Base-by-base conservation (phyloP, 2,113 vertebrate genomes). In the Psammodynastes pulverulentus region DNA sequence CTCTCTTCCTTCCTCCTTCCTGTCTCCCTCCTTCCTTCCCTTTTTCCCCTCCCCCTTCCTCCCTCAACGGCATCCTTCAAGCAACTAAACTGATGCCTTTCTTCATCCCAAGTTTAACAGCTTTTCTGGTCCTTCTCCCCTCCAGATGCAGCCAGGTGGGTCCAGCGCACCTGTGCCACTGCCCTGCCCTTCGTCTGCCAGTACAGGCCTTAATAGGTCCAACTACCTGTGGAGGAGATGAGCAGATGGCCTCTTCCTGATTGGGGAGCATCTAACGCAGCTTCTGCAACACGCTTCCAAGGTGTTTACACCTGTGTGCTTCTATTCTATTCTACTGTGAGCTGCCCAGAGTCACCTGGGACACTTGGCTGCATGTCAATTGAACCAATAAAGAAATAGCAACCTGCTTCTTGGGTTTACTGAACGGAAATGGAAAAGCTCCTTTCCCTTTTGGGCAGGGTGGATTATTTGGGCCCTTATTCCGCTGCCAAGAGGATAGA, bases 211-310 rank as follows among this genome's bases (percentile, higher is more conserved):
- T 34, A 13, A 13, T 72, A 72, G n/a, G n/a, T 7, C 62, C 6
- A 17, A 72, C n/a, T n/a, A 17, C 0, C n/a, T 0, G 3, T 0
- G 2, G 62, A 72, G n/a, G 62, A 72, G 62, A n/a, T 3, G 0
- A 67, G 12, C 58, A n/a, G 58, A 5, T 0, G 29, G 62, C 12
- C 29, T 34, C 29, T 67, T 34, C 62, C 26, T 34, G 12, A 2
- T 2, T 67, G 62, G 62, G 29, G 29, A 34, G 12, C n/a, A 34
- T 72, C 62, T 17, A 72, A 17, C 5, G 13, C 0, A 0, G 62
- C 62, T 17, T 72, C 62, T 34, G 62, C 62, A 72, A 3, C 13
- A 17, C 13, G 29, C 10, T n/a, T 13, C 12, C 1, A n/a, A 13
- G 58, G 2, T n/a, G 9, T 67, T 67, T 29, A 4, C 10, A 62